A percentile compares a stretch with the other conserved stretches of the same genome.
These are phyloP conservation scores for Phocoena sinus DNA, from an alignment of 2,113 vertebrate genomes.

Conservation along the genomic window DNA sequence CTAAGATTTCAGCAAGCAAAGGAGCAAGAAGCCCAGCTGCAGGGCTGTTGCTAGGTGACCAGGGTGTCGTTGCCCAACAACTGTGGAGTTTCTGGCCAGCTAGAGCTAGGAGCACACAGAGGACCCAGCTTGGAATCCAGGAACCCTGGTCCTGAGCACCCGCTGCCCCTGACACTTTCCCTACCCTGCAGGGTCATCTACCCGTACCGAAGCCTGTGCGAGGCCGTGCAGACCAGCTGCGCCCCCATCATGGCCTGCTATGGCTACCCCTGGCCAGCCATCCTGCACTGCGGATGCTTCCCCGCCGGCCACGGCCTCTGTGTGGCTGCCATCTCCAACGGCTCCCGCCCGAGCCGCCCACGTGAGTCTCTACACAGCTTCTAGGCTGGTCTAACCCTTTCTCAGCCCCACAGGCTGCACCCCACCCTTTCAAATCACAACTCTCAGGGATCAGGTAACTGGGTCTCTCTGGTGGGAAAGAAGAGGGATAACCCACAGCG, in stretches of 20 bases:
- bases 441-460: not conserved
- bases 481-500: not conserved
- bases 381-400: not conserved
- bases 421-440: not conserved
- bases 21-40: not conserved
- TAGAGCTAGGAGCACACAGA: not conserved
- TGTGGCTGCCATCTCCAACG: constrained; percentile 79
- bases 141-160: not conserved
- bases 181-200: constrained; percentile 81
- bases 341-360: constrained; percentile 67
- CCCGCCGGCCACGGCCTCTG: constrained; percentile 86
- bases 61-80: constrained; percentile 49
- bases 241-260: constrained; percentile 88
- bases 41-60: constrained; percentile 58
- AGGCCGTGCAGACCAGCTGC: constrained; percentile 85
- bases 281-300: constrained; percentile 86
- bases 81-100: not conserved
- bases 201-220: constrained; percentile 85
- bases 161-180: not conserved
- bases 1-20: not conserved
- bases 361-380: constrained; percentile 67
- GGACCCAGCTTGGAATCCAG: not conserved
- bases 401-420: rapidly evolving
- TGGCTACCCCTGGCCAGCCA: constrained; percentile 87
- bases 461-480: not conserved